A percentile compares a stretch with the other conserved stretches of the same genome.
phyloP scores from a whole-genome alignment of 1,140 invertebrate genomes.

The Physella acuta region DNA sequence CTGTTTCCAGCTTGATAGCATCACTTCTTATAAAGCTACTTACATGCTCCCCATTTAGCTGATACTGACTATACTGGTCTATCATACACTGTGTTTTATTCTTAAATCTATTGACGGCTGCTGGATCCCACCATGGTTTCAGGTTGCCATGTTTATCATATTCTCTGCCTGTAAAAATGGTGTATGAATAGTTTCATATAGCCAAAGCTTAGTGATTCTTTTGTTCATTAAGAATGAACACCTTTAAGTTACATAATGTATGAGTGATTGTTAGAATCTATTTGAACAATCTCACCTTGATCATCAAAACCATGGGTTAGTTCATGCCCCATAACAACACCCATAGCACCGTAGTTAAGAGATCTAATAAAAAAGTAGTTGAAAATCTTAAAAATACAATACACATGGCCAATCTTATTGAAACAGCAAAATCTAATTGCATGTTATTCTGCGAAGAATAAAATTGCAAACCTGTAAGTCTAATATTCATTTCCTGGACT shows the following conservation, averaged over 20 bases:
- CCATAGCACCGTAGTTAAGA: conserved; percentile 94
- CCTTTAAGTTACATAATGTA: background rate
- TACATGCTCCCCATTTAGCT: conserved; percentile 48
- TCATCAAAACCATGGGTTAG: conserved; percentile 95
- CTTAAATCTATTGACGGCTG: conserved; percentile 47
- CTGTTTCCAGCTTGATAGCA: conserved; percentile 1
- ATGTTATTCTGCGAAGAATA: too few species aligned
- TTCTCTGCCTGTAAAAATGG: conserved; percentile 45
- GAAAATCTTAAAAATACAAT: too few species aligned
- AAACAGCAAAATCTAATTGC: too few species aligned
- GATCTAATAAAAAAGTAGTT: conserved; percentile 63
- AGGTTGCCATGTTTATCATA: conserved; percentile 57
- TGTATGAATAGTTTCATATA: too few species aligned
- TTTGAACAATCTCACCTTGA: conserved; percentile 68
- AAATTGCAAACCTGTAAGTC: too few species aligned
- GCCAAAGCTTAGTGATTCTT: too few species aligned
- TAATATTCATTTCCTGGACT: too few species aligned
- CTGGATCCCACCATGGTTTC: conserved; percentile 56
- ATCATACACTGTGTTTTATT: conserved; percentile 50
- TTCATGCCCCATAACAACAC: conserved; percentile 94
- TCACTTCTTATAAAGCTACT: too few species aligned
- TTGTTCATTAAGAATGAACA: background rate
- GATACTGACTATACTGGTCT: conserved; percentile 50
- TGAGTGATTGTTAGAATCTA: background rate
- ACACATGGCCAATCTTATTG: too few species aligned